Evolutionary conservation across 2,113 vertebrate genomes (phyloP).

Genomic region (Chaenocephalus aceratus): DNA sequence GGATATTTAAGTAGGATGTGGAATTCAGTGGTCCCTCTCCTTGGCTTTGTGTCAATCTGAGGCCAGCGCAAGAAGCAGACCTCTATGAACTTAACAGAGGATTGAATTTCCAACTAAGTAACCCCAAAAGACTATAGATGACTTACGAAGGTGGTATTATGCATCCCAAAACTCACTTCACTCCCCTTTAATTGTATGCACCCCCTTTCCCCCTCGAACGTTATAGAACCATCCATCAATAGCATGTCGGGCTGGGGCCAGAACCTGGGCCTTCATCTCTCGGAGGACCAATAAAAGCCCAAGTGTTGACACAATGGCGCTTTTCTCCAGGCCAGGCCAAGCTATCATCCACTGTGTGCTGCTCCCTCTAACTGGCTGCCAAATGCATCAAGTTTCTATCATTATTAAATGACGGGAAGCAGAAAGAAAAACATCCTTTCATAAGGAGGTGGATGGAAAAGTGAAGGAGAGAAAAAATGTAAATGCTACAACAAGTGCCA

Average conservation of each 20-base stretch:
- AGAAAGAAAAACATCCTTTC: slow-evolving; percentile 61
- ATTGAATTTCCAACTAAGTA: slow-evolving; percentile 61
- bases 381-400: slow-evolving; percentile 69
- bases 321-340: slow-evolving; percentile 65
- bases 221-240: slow-evolving; percentile 77
- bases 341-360: slow-evolving; percentile 61
- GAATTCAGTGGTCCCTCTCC: slow-evolving; percentile 58
- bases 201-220: slow-evolving; percentile 51
- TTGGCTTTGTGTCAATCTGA: slow-evolving; percentile 28
- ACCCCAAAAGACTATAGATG: slow-evolving; percentile 53
- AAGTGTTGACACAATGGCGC: slow-evolving; percentile 79
- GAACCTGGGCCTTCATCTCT: slow-evolving; percentile 68
- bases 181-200: slow-evolving; percentile 56
- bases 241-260: slow-evolving; percentile 63
- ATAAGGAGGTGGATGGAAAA: slow-evolving; percentile 48
- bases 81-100: slow-evolving; percentile 53
- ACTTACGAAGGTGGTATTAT: slow-evolving; percentile 63
- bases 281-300: slow-evolving; percentile 77
- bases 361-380: slow-evolving; percentile 57
- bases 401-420: slow-evolving; percentile 68
- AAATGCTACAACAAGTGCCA: slow-evolving; percentile 6
- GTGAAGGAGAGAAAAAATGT: slow-evolving; percentile 13
- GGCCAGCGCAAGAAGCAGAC: slow-evolving; percentile 42
- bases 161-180: slow-evolving; percentile 63
- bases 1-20: slow-evolving; percentile 58